phyloP scores from a whole-genome alignment of 2,113 vertebrate genomes.

The Grammomys dolichurus region DNA sequence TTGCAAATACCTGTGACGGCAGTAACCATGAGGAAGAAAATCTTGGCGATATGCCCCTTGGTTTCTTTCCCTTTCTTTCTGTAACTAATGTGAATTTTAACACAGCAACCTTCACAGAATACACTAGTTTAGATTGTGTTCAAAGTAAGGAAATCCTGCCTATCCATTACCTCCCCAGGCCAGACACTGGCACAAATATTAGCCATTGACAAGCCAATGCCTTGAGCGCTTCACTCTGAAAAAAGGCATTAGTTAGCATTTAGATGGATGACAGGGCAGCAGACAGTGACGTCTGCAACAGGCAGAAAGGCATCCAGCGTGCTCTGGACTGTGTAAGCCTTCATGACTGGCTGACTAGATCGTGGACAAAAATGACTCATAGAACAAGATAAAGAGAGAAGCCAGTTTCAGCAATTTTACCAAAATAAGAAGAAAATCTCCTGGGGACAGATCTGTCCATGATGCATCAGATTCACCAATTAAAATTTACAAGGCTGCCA shows the following conservation, averaged over 20 bases:
- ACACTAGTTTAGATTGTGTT: conserved; percentile 47
- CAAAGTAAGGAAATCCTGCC: conserved; percentile 58
- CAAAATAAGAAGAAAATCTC: conserved; percentile 15
- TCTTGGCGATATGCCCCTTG: conserved; percentile 37
- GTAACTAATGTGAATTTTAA: conserved; percentile 56
- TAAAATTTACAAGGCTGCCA: background rate
- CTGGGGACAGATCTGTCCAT: background rate
- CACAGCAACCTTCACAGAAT: conserved; percentile 23
- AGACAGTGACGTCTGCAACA: conserved; percentile 54
- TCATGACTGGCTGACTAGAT: conserved; percentile 70
- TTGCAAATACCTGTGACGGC: conserved; percentile 52
- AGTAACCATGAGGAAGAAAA: conserved; percentile 33
- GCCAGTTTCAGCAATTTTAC: conserved; percentile 9
- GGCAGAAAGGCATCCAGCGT: background rate
- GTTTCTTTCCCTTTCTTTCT: conserved; percentile 42
- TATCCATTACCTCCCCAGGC: background rate
- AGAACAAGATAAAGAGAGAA: conserved; percentile 56
- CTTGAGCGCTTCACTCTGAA: conserved; percentile 7
- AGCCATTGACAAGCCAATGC: conserved; percentile 31
- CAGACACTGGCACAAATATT: background rate
- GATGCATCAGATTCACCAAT: background rate
- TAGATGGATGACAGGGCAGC: conserved; percentile 64
- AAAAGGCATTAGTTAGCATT: conserved; percentile 37
- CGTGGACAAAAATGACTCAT: conserved; percentile 50
- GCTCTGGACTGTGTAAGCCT: conserved; percentile 65